phyloP scores from a whole-genome alignment of 2,797 vertebrate genomes.

The Enteromius paludinosus region DNA sequence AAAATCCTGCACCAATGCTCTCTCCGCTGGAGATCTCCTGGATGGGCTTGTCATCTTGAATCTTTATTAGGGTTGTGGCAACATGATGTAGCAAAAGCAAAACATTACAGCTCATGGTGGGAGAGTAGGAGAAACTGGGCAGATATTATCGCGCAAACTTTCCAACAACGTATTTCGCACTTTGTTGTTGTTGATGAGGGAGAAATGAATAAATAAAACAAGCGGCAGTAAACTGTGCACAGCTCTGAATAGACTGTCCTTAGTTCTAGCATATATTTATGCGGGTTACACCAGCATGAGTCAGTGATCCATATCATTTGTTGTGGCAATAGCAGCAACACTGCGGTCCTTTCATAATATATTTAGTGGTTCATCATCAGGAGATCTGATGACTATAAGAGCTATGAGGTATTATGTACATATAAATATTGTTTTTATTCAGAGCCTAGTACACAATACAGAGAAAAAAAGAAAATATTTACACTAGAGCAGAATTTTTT shows the following conservation, averaged over 20 bases:
- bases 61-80: background rate
- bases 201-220: slow-evolving; percentile 17
- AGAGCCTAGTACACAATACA: background rate
- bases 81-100: background rate
- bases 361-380: slow-evolving; percentile 1
- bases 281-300: slow-evolving; percentile 8
- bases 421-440: slow-evolving; percentile 14
- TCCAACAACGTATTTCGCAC: background rate
- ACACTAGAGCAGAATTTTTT: background rate
- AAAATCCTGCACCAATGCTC: too few species aligned
- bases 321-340: slow-evolving; percentile 35
- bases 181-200: background rate
- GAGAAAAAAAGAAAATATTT: background rate
- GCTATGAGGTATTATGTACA: slow-evolving; percentile 17
- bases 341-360: background rate
- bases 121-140: background rate
- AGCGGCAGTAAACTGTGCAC: background rate
- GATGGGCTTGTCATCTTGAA: background rate
- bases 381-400: slow-evolving; percentile 21
- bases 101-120: background rate
- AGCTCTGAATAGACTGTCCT: slow-evolving; percentile 9
- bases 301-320: slow-evolving; percentile 18
- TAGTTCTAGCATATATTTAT: background rate
- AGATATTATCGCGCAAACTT: slow-evolving; percentile 4
- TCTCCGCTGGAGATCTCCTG: background rate